Base-by-base conservation (phyloP, 1,140 invertebrate species). In the Meloidogyne chitwoodi region DNA sequence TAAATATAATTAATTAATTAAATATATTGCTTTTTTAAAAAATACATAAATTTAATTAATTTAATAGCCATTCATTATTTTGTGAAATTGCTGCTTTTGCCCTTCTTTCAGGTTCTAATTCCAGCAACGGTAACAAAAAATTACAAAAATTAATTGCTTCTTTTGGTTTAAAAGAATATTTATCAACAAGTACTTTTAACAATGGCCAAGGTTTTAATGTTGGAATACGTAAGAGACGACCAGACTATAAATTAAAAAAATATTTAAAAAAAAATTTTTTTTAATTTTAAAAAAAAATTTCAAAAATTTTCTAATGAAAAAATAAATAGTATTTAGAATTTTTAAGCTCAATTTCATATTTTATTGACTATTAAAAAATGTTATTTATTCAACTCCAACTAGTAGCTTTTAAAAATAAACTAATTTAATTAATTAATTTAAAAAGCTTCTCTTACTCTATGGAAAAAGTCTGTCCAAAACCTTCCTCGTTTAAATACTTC, bases 91-190 rank as follows among this genome's bases (percentile, higher is more conserved):
- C 92, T 80, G 96, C 96, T 62, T 94, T 96, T 66, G 94, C 94
- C 83, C 96, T 91, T 83, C 91, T 90, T 79, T 91, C 91, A 41
- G 94, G 93, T 89, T 98, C 94, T 89, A 94, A 97, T 80, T 93
- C 92, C 80, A 98, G 90, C 95, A 98, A 97, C 65, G 95, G 95
- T 80, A 92, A 91, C 75, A 98, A 90, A 89, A 98, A 98, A 84
- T 93, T 92, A 44, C 93, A 91, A 90, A 98, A 97, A 77, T 92
- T 92, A 81, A 91, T 90, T 10, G 95, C 96, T 84, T 95, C 92
- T 75, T 91, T 89, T 41, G 91, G 89, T 80, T 91, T 90, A 95
- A 95, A 98, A 83, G 95, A 92, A 89, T 98, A 98, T 87, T 98
- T 98, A 86, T 98, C 94, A n/a, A 91, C 92, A 38, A 98, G 89